These are phyloP conservation scores for Ips typographus DNA, from an alignment of 1,140 invertebrate genomes.

Conservation along the genomic window DNA sequence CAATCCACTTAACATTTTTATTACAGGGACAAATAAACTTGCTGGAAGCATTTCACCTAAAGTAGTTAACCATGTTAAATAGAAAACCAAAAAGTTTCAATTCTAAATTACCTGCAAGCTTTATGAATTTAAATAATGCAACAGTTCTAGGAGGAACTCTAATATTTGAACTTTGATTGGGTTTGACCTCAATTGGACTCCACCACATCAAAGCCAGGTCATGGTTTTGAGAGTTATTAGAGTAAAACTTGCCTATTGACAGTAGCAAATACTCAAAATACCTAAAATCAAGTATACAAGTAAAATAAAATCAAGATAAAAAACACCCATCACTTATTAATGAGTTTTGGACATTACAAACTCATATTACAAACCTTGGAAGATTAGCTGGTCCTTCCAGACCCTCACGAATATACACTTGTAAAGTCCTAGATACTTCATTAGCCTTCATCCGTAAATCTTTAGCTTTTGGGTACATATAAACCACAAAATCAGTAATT, in stretches of 20 bases:
- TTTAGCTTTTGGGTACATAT: slow-evolving; percentile 89
- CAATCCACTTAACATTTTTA: slow-evolving; percentile 83
- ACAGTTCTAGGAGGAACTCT: slow-evolving; percentile 64
- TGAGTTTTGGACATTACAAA: not conserved
- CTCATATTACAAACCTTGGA: slow-evolving; percentile 53
- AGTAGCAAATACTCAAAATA: slow-evolving; percentile 84
- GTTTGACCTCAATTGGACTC: slow-evolving; percentile 65
- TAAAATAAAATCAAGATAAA: not conserved
- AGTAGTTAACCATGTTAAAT: slow-evolving; percentile 9
- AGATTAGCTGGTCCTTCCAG: slow-evolving; percentile 74
- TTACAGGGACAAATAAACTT: slow-evolving; percentile 81
- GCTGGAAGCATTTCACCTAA: slow-evolving; percentile 74
- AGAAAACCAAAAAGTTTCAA: not conserved
- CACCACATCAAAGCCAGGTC: slow-evolving; percentile 81
- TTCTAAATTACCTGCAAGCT: slow-evolving; percentile 63
- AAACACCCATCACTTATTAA: not conserved
- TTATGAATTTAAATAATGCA: slow-evolving; percentile 87
- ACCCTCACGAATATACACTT: slow-evolving; percentile 79
- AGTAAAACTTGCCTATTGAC: slow-evolving; percentile 77
- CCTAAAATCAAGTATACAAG: slow-evolving; percentile 11
- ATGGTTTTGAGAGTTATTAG: slow-evolving; percentile 70
- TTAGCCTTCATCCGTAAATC: slow-evolving; percentile 82
- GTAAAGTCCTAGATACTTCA: slow-evolving; percentile 81
- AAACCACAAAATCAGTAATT: slow-evolving; percentile 89
- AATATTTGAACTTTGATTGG: slow-evolving; percentile 46